Evolutionary conservation across 2,888 invertebrate genomes (phyloP).

Genomic region (Idaea straminata): DNA sequence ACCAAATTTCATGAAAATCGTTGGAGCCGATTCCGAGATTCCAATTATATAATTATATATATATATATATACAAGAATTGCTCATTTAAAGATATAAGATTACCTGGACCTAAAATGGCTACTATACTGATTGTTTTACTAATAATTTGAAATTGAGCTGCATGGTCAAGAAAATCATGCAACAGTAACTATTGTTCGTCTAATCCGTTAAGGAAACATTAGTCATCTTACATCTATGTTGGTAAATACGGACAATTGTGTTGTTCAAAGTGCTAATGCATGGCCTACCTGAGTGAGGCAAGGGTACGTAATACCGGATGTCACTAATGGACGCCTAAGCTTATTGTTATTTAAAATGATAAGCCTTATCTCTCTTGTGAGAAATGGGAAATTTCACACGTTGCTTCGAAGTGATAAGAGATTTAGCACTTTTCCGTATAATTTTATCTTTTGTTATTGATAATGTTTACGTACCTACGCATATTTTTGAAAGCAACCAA

Average conservation of each 20-base stretch:
- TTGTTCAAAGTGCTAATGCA: conserved; percentile 52
- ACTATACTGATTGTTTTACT: background rate
- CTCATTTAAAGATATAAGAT: no score
- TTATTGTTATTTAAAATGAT: conserved; percentile 26
- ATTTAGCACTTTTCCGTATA: background rate
- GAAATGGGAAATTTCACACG: conserved; percentile 2
- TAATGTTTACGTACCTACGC: background rate
- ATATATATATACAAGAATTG: no score
- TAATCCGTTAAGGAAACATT: conserved; percentile 21
- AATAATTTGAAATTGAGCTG: background rate
- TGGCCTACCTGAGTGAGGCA: conserved; percentile 44
- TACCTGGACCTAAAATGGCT: background rate
- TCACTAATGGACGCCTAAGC: conserved; percentile 46
- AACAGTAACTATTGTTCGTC: background rate
- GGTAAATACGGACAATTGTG: conserved; percentile 39
- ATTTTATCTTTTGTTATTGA: background rate
- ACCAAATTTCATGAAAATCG: no score
- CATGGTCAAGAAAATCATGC: background rate
- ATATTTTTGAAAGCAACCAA: no score
- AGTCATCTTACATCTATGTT: conserved; percentile 16
- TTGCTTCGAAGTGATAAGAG: background rate
- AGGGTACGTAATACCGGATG: conserved; percentile 38
- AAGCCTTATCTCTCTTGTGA: conserved; percentile 9
- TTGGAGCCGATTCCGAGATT: no score
- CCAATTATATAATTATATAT: no score